Conservation (phyloP, 2,113 vertebrate genomes). For the Sylvia atricapilla region DNA sequence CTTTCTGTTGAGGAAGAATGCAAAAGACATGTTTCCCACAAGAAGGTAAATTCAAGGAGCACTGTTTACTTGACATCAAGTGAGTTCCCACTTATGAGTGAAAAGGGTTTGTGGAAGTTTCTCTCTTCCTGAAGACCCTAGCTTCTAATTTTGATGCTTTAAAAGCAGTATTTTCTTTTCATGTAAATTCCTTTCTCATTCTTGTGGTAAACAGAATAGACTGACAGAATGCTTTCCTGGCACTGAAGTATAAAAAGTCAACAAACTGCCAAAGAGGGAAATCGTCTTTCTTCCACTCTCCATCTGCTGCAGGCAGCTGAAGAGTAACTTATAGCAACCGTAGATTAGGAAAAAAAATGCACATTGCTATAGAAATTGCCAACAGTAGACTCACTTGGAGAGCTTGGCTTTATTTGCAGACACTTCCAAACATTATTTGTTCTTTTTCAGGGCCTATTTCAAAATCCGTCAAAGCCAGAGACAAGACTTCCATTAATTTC, state of each 20-base stretch:
- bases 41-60: not conserved
- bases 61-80: not conserved
- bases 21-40: not conserved
- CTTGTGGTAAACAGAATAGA: constrained; percentile 3
- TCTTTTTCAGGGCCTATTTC: constrained; percentile 8
- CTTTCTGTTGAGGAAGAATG: not conserved
- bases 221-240: not conserved
- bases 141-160: not conserved
- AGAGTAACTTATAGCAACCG: constrained; percentile 44
- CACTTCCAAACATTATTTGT: constrained; percentile 22
- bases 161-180: not conserved
- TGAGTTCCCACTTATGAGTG: not conserved
- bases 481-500: constrained; percentile 7
- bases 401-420: constrained; percentile 28
- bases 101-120: not conserved
- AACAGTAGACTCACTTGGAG: not conserved
- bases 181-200: not conserved
- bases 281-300: constrained; percentile 15
- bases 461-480: not conserved
- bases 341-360: constrained; percentile 25
- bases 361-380: constrained; percentile 11
- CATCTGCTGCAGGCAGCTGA: constrained; percentile 35
- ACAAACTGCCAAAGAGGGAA: not conserved
- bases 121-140: not conserved
- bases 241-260: not conserved